Evolutionary conservation across 1,140 invertebrate genomes (phyloP).

Genomic region (Rhagoletis zephyria): DNA sequence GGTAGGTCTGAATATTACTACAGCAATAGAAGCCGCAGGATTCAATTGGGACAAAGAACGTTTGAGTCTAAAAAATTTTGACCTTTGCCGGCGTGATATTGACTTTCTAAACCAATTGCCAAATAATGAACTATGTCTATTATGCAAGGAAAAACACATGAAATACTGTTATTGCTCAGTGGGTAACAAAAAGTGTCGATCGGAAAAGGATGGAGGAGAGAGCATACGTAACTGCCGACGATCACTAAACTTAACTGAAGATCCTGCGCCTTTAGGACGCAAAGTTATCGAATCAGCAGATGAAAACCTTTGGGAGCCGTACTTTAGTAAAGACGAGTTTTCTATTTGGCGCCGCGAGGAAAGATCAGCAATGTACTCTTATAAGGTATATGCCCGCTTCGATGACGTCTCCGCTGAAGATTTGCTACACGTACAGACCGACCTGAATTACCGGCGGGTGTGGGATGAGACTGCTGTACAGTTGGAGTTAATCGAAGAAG

Average conservation of each 20-base stretch:
- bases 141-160: conserved; percentile 75
- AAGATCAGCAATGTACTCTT: conserved; percentile 80
- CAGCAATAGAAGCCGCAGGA: conserved; percentile 56
- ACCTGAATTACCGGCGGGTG: conserved; percentile 82
- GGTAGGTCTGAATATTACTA: conserved; percentile 63
- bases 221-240: conserved; percentile 61
- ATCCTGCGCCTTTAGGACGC: conserved; percentile 64
- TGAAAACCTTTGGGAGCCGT: conserved; percentile 82
- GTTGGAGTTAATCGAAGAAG: conserved; percentile 80
- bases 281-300: conserved; percentile 70
- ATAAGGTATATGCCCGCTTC: conserved; percentile 89
- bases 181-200: conserved; percentile 76
- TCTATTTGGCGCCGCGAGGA: conserved; percentile 86
- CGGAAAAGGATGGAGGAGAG: conserved; percentile 2
- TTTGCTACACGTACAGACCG: conserved; percentile 87
- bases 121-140: conserved; percentile 73
- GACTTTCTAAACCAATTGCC: conserved; percentile 67
- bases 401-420: conserved; percentile 84
- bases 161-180: conserved; percentile 78
- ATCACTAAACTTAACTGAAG: conserved; percentile 56
- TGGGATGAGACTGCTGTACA: conserved; percentile 87
- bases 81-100: conserved; percentile 64
- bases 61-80: conserved; percentile 64
- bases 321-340: conserved; percentile 85
- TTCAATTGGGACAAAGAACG: conserved; percentile 70